Percentiles rank a stretch among this genome's conserved stretches.
These are phyloP conservation scores for Cynoglossus semilaevis DNA, from an alignment of 2,113 vertebrate species.

Conservation along the genomic window DNA sequence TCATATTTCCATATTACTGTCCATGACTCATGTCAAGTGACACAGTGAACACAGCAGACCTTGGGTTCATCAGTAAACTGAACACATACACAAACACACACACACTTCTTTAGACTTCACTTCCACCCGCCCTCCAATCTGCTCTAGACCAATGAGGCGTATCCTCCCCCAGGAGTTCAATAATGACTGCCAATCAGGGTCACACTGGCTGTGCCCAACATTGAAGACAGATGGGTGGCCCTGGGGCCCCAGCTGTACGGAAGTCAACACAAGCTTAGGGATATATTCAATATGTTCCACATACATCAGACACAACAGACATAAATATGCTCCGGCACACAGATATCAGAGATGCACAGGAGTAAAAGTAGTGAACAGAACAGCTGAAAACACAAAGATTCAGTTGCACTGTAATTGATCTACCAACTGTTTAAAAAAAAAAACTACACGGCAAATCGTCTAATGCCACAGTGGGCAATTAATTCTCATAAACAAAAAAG, in stretches of 20 bases:
- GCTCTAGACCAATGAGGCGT: slow-evolving; percentile 65
- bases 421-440: no score
- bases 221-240: slow-evolving; percentile 65
- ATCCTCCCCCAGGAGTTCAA: slow-evolving; percentile 45
- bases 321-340: not conserved
- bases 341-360: no score
- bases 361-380: no score
- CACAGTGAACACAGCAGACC: slow-evolving; percentile 21
- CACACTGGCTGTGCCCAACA: slow-evolving; percentile 44
- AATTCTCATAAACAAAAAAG: no score
- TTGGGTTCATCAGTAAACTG: slow-evolving; percentile 50
- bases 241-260: slow-evolving; percentile 40
- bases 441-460: not conserved
- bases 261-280: slow-evolving; percentile 50
- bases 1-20: slow-evolving; percentile 14
- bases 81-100: not conserved
- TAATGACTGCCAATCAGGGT: slow-evolving; percentile 70
- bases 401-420: no score
- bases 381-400: not conserved
- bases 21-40: slow-evolving; percentile 48
- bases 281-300: slow-evolving; percentile 57
- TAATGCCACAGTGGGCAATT: no score
- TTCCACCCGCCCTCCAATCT: slow-evolving; percentile 53
- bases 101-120: slow-evolving; percentile 53
- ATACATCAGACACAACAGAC: no score